Evolutionary conservation across 1,140 invertebrate species (phyloP), one percentile per base, ranked within the genome.

Genomic region (Drosophila asahinai): DNA sequence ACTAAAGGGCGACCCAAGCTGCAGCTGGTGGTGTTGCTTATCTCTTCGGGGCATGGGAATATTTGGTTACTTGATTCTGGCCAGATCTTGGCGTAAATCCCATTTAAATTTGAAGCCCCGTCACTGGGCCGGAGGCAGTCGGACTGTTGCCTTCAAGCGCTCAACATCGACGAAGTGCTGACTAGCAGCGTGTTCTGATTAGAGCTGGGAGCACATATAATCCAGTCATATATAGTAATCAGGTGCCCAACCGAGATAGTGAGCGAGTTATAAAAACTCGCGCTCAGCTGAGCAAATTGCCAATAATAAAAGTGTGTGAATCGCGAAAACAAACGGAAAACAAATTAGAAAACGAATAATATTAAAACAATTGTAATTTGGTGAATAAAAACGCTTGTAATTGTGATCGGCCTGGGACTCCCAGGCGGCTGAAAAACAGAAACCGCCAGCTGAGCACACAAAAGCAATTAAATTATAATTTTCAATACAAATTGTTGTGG

Each of bases 291-390:
- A 30, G 54, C 54, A 12, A 73, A 52, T 51, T 73, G 70, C 54
- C 68, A 78, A 71, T 71, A 71, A 78, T 71, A 51, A 78, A 78
- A 78, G 75, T 77, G 64, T 77, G 64, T 68, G 64, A 77, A 77
- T 40, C 36, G 54, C 55, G 48, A 68, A 64, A 78, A 57, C 63
- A 59, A 49, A 40, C 59, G 54, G 12, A 38, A 43, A 40, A 22
- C 19, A 55, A 58, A 74, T 60, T 57, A 14, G 9, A 73, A 70
- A 74, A 51, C 40, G 38, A 52, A 62, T 54, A 59, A 52, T 51
- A 43, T 19, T 12, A 59, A 36, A 49, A 65, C 25, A 72, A 86
- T 64, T 75, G 70, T 72, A 73, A 82, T 68, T 80, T 73, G 55
- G 66, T 80, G 64, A 70, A 73, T 72, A 60, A 36, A 60, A 72